Evolutionary conservation across 2,113 vertebrate genomes (phyloP), one percentile per base, ranked within the genome.

Genomic region (Erinaceus europaeus): DNA sequence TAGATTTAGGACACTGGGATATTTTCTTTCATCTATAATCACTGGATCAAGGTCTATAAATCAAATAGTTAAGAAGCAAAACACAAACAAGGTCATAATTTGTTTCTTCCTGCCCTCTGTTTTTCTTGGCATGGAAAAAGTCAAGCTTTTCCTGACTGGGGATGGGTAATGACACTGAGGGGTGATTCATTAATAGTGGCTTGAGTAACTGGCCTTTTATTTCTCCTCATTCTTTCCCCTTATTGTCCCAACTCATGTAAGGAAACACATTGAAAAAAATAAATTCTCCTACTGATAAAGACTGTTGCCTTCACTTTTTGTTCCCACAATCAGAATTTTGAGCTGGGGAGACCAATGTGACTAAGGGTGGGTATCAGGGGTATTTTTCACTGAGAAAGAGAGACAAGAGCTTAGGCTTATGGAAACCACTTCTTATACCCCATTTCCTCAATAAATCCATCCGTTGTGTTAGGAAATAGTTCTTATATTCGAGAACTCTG

Each of bases 1-100:
- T 94, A 88, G 88, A 57, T 94, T 94, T 90, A 65, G 89, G 91
- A 91, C 95, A 93, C 94, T 86, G 95, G 90, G 94, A 95, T 96
- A 96, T 97, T 97, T 97, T 94, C 96, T 97, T 97, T 97, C 90
- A 94, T 96, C 95, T 86, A 75, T 88, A 97, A 97, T 97, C 96
- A 44, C 84, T 95, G 79, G 79, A 96, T 96, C 94, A 86, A 64
- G 94, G 89, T 38, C 94, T 87, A 84, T 96, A 95, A 96, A 96
- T 97, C 96, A 95, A 11, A 15, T 9, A 74, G 84, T 90, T 85
- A 74, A 85, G 93, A 90, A 76, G 67, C 85, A 95, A 90, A 90
- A 95, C 95, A 95, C 94, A 94, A 96, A 95, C 93, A 88, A 0
- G 5, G 38, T 93, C 93, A n/a, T 84, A 93, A 84, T 95, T 91